These are phyloP conservation scores for Coptotermes formosanus DNA, from an alignment of 1,140 invertebrate species.

Conservation along the genomic window DNA sequence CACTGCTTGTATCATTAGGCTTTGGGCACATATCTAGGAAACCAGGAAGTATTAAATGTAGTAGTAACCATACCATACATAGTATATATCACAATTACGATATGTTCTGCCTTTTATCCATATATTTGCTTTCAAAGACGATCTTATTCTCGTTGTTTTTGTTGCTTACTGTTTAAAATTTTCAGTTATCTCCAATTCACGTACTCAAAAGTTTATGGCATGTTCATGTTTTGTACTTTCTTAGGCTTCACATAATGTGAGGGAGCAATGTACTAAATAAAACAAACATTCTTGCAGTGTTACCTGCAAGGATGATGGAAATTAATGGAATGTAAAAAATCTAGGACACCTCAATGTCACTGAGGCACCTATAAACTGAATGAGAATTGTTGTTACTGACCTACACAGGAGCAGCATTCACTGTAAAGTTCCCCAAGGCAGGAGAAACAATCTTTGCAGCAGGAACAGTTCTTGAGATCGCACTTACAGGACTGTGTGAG, in stretches of 20 bases:
- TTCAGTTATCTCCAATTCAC: too few species aligned
- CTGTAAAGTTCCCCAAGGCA: constrained; percentile 86
- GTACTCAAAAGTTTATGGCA: too few species aligned
- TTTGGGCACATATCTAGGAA: constrained; percentile 83
- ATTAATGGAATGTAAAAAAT: constrained; percentile 20
- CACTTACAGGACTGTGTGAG: constrained; percentile 94
- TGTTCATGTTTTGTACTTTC: too few species aligned
- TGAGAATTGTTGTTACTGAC: constrained; percentile 54
- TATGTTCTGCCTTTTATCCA: not conserved
- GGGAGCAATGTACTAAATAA: not conserved
- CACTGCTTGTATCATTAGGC: constrained; percentile 67
- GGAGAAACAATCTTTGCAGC: constrained; percentile 88
- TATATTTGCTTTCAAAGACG: not conserved
- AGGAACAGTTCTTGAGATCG: constrained; percentile 85
- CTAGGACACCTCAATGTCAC: not conserved
- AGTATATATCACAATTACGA: not conserved
- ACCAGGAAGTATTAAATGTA: constrained; percentile 26
- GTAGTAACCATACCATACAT: too few species aligned
- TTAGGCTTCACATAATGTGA: too few species aligned
- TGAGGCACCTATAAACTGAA: not conserved
- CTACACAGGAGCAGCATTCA: constrained; percentile 94
- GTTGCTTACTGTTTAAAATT: too few species aligned
- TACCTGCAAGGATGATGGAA: not conserved
- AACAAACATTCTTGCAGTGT: not conserved
- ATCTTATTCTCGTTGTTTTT: too few species aligned